Base-by-base conservation (phyloP, 2,888 invertebrate genomes). In the Nomada fabriciana region DNA sequence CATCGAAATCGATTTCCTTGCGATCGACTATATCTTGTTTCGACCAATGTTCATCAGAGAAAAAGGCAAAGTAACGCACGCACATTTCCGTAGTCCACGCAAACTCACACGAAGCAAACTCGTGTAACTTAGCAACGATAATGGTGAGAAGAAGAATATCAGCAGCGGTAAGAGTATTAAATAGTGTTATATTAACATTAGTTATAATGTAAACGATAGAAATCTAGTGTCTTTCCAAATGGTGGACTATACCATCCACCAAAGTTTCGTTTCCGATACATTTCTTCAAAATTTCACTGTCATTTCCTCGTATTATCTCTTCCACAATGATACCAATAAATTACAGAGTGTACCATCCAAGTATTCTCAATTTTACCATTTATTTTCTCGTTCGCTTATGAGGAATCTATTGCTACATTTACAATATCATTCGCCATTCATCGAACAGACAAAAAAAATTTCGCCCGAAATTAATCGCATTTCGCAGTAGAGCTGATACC, bases 101-200 rank as follows among this genome's bases (percentile, higher is more conserved):
- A 67, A 20, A 64, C 59, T 79, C 55, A 42, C 53, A 50, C 80
- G 70, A 65, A 50, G 60, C 36, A 59, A 79, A 65, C 42, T 69
- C 70, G 70, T 42, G 47, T 64, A 2, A 75, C 47, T 79, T 84
- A 83, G 73, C 73, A 80, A 76, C 67, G 80, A 80, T 84, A 80
- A 84, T 83, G 73, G 70, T 83, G 80, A 78, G 76, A 84, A 83
- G 83, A 76, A 75, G 80, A 84, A 61, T 80, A 83, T 84, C 80
- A 80, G 84, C 80, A 83, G 84, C 84, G 80, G 80, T 84, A 84
- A 71, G 80, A 76, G 59, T 77, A 74, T 76, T 80, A 80, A 74
- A 68, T 83, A 84, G 71, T 69, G 69, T 79, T 81, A 81, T 52
- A 59, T 57, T 78, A 81, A 73, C 75, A 60, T 36, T 84, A 75